These are phyloP conservation scores for Myripristis jacobus DNA, from an alignment of 2,797 vertebrate species.

Conservation along the genomic window DNA sequence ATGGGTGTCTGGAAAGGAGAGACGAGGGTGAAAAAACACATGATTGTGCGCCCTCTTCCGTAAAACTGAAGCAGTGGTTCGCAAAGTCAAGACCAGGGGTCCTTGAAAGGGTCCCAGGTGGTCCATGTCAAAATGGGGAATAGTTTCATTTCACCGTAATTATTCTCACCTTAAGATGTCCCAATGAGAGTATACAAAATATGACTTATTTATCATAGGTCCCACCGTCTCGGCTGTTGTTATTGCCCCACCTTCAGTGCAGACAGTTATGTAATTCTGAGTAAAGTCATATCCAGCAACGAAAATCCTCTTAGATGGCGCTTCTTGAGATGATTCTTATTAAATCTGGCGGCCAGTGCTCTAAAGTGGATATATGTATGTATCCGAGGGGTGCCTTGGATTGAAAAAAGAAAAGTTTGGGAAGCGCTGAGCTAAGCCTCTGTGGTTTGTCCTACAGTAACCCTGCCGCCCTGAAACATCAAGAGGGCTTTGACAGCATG, in stretches of 20 bases:
- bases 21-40: neutral
- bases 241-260: neutral
- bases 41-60: slow-evolving; percentile 73
- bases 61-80: slow-evolving; percentile 5
- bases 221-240: neutral
- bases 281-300: too few species aligned
- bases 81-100: slow-evolving; percentile 12
- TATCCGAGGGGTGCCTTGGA: neutral
- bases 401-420: slow-evolving; percentile 35
- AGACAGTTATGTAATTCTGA: slow-evolving; percentile 23
- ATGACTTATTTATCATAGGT: neutral
- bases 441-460: slow-evolving; percentile 70
- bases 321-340: slow-evolving; percentile 27
- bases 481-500: slow-evolving; percentile 55
- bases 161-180: neutral
- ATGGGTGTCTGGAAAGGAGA: neutral
- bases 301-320: neutral
- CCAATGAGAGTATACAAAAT: neutral
- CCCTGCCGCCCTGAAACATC: slow-evolving; percentile 52
- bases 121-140: neutral
- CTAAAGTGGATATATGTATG: slow-evolving; percentile 17
- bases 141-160: neutral
- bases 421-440: slow-evolving; percentile 23
- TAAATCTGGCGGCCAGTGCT: neutral
- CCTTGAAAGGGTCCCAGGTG: neutral